Conservation (phyloP, 2,888 invertebrate species). For the Pharmacophagus antenor region DNA sequence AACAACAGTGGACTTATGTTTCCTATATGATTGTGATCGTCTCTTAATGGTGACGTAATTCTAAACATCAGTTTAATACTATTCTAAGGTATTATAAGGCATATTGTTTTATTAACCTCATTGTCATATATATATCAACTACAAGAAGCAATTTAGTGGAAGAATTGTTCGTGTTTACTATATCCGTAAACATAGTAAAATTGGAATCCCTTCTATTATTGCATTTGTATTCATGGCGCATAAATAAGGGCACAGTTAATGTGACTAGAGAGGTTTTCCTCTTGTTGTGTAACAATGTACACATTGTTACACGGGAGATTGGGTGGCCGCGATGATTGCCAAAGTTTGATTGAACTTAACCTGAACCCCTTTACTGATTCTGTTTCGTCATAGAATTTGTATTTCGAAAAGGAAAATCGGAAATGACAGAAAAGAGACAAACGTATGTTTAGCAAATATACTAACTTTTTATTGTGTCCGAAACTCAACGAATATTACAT, state of each 20-base stretch:
- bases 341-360: slow-evolving; percentile 72
- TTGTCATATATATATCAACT: not conserved
- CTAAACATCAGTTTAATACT: too few relatives aligned
- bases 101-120: too few relatives aligned
- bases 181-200: slow-evolving; percentile 16
- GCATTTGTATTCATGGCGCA: slow-evolving; percentile 58
- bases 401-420: slow-evolving; percentile 4
- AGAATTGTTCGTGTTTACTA: slow-evolving; percentile 8
- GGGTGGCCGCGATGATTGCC: slow-evolving; percentile 72
- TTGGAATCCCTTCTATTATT: slow-evolving; percentile 31
- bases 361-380: slow-evolving; percentile 66
- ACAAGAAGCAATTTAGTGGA: not conserved
- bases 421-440: slow-evolving; percentile 9
- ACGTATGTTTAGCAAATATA: slow-evolving; percentile 3
- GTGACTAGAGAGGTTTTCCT: slow-evolving; percentile 53
- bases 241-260: slow-evolving; percentile 64
- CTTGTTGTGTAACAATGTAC: slow-evolving; percentile 47
- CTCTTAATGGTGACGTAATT: too few relatives aligned
- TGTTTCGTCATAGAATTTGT: slow-evolving; percentile 38
- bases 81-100: too few relatives aligned
- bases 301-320: slow-evolving; percentile 68
- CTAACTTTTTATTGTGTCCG: not conserved
- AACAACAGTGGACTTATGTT: too few relatives aligned
- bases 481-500: too few relatives aligned
- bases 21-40: too few relatives aligned